phyloP scores from a whole-genome alignment of 2,888 invertebrate genomes.

The Aethes cnicana region DNA sequence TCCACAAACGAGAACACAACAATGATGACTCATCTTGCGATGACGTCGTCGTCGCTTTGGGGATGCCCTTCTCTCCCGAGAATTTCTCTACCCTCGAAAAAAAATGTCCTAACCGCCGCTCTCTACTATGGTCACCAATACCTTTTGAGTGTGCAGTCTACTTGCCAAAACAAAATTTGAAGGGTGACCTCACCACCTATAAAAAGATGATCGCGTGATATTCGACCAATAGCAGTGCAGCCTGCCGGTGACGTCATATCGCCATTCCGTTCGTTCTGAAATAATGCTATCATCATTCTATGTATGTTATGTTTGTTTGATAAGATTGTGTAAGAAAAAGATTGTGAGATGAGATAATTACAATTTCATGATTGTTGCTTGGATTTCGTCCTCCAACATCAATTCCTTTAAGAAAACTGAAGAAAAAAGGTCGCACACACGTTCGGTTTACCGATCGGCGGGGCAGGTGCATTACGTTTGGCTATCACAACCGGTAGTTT shows the following conservation, averaged over 20 bases:
- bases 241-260: constrained; percentile 54
- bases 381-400: no score
- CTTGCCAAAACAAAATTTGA: constrained; percentile 52
- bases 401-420: no score
- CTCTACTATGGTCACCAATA: constrained; percentile 41
- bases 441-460: no score
- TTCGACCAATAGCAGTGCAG: constrained; percentile 58
- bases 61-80: constrained; percentile 78
- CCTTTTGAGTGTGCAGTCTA: constrained; percentile 52
- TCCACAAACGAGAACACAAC: constrained; percentile 65
- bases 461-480: no score
- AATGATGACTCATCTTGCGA: constrained; percentile 73
- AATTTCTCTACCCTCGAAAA: constrained; percentile 49
- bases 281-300: constrained; percentile 23
- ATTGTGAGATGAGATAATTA: not conserved
- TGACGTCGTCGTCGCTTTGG: constrained; percentile 71
- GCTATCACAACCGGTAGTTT: no score
- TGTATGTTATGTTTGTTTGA: constrained; percentile 7
- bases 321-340: constrained; percentile 4
- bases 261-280: constrained; percentile 32
- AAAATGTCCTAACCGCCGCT: constrained; percentile 62
- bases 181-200: constrained; percentile 72
- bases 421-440: no score
- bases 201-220: constrained; percentile 68
- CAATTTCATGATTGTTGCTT: no score